phyloP scores from a whole-genome alignment of 2,888 invertebrate genomes.

The Globia sparganii region DNA sequence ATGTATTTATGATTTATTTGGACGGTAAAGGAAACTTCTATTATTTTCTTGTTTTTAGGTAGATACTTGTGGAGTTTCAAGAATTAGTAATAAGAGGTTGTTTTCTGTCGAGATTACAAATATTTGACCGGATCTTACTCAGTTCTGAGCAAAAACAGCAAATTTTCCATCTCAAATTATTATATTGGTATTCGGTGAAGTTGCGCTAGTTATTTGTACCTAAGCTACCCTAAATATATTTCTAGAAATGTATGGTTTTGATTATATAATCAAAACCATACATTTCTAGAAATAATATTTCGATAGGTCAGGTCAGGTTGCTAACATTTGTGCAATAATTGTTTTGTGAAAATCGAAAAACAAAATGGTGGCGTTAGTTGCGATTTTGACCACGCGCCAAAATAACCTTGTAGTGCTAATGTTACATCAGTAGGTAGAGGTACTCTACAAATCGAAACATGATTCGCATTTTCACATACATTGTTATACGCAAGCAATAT shows the following conservation, averaged over 20 bases:
- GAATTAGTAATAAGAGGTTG: background rate
- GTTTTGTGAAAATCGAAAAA: background rate
- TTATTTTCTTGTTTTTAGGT: background rate
- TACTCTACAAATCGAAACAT: background rate
- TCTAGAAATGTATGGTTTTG: too few species aligned
- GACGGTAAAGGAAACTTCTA: background rate
- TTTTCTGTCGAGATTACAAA: background rate
- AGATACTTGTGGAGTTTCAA: background rate
- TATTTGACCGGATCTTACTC: background rate
- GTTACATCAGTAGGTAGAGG: background rate
- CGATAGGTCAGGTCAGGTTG: background rate
- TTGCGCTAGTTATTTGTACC: background rate
- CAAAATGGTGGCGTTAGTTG: background rate
- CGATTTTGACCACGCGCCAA: background rate
- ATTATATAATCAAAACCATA: background rate
- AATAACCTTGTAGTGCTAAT: background rate
- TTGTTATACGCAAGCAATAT: constrained; percentile 26
- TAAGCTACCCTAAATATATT: background rate
- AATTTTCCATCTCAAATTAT: background rate
- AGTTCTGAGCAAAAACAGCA: background rate
- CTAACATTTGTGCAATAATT: background rate
- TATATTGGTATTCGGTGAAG: background rate
- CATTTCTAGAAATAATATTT: background rate
- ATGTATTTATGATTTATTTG: background rate
- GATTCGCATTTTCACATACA: background rate